Percentiles rank a stretch among this genome's conserved stretches.
Evolutionary conservation across 2,888 invertebrate species (phyloP).

Genomic region (Bibio marci): DNA sequence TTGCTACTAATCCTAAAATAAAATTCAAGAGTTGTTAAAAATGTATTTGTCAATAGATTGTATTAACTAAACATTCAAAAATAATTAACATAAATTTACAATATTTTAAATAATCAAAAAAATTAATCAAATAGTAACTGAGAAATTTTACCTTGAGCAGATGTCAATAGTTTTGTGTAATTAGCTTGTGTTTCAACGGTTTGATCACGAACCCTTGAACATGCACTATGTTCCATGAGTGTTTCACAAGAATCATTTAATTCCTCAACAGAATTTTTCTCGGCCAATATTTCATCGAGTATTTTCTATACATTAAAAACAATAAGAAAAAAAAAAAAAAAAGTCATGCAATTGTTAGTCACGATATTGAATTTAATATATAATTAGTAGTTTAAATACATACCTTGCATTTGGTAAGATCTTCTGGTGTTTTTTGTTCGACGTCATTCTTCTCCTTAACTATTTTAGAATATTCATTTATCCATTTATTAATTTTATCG

Average conservation of each 20-base stretch:
- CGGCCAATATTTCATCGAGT: conserved; percentile 53
- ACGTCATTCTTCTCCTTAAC: conserved; percentile 47
- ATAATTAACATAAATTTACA: too few relatives aligned
- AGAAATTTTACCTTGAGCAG: conserved; percentile 42
- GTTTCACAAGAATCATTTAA: conserved; percentile 75
- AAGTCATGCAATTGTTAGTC: conserved; percentile 6
- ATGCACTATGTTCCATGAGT: conserved; percentile 71
- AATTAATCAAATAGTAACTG: background rate
- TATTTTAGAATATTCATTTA: conserved; percentile 49
- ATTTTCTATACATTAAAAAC: conserved; percentile 34
- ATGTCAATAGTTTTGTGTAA: conserved; percentile 61
- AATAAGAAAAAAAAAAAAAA: conserved; percentile 10
- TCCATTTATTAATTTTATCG: conserved; percentile 56
- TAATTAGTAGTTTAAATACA: conserved; percentile 18
- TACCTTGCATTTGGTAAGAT: conserved; percentile 57
- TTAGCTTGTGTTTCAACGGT: conserved; percentile 68
- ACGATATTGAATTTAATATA: conserved; percentile 8
- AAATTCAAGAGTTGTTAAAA: background rate
- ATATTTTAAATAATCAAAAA: background rate
- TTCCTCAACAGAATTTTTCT: conserved; percentile 65
- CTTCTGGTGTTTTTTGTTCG: conserved; percentile 61
- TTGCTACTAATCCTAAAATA: conserved; percentile 45
- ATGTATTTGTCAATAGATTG: too few relatives aligned
- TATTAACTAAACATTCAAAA: too few relatives aligned
- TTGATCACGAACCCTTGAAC: conserved; percentile 70